Evolutionary conservation across 2,888 invertebrate genomes (phyloP), one percentile per base, ranked within the genome.

Genomic region (Spatulosminthurus flaviceps): DNA sequence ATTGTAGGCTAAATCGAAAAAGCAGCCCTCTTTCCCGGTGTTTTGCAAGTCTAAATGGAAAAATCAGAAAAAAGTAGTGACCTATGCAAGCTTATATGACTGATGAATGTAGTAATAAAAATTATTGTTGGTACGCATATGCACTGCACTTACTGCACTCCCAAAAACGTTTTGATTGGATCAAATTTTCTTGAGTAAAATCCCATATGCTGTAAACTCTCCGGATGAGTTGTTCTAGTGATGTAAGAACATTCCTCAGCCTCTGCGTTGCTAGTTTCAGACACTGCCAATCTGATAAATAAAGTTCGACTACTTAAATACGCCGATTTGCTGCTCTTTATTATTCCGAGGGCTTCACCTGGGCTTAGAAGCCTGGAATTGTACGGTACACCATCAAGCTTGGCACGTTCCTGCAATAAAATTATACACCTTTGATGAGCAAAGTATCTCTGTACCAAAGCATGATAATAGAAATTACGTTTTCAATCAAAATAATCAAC

Each of bases 21-120:
- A 67, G 26, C 16, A 67, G 67, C 1, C 67, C 67, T 19, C n/a
- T 29, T 67, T 67, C 67, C 16, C 29, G 26, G 28, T 29, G 29
- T 19, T 28, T 11, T 16, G 26, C 5, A 19, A 67, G n/a, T 28
- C 67, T 67, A 13, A 28, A 67, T n/a, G 29, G 0, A 28, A 28
- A 7, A 7, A 28, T 66, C n/a, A 28, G 29, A n/a, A 28, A 67
- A 67, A 67, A 28, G 26, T 22, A 26, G 9, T 4, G 11, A 61
- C 61, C 5, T 7, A n/a, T 16, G 61, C n/a, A 61, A n/a, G n/a
- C n/a, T n/a, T 34, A 34, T 34, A 34, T 34, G 4, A 34, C 34
- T n/a, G n/a, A n/a, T n/a, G n/a, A n/a, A n/a, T n/a, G n/a, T n/a
- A n/a, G n/a, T n/a, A n/a, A n/a, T n/a, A n/a, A n/a, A n/a, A 60